Evolutionary conservation across 2,797 vertebrate genomes (phyloP).

Genomic region (Falco peregrinus): DNA sequence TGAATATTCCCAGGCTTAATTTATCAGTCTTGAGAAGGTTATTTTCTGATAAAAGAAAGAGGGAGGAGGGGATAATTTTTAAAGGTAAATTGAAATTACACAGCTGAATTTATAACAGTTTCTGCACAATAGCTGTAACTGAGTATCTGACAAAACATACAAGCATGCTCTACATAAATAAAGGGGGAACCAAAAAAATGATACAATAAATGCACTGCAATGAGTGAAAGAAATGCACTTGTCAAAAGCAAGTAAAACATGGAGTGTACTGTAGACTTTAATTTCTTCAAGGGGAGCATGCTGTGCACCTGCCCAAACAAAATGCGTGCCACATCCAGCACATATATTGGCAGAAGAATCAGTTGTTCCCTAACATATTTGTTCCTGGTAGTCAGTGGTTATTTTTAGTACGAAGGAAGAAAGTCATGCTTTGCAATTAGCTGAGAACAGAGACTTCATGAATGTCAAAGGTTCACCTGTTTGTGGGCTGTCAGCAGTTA

Average conservation of each 20-base stretch:
- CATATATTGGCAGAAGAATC: not conserved
- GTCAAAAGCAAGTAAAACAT: not conserved
- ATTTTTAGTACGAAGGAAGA: not conserved
- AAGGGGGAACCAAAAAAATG: not conserved
- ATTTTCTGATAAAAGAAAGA: not conserved
- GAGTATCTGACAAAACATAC: not conserved
- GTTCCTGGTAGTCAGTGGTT: not conserved
- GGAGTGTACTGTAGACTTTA: not conserved
- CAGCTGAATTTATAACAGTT: not conserved
- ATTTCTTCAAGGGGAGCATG: not conserved
- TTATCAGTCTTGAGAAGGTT: not conserved
- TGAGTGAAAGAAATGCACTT: not conserved
- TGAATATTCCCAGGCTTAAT: not conserved
- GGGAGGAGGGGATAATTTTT: not conserved
- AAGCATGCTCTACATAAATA: not conserved
- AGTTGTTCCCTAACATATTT: not conserved
- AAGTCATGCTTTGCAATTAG: not conserved
- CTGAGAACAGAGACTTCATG: not conserved
- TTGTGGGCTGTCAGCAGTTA: not conserved
- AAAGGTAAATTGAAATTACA: not conserved
- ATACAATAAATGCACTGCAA: not conserved
- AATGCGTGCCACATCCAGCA: not conserved
- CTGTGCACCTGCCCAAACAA: slow-evolving; percentile 25
- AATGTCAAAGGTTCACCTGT: not conserved
- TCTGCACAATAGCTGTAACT: not conserved